Conservation (phyloP, 2,888 invertebrate genomes). For the Schrankia costaestrigalis region DNA sequence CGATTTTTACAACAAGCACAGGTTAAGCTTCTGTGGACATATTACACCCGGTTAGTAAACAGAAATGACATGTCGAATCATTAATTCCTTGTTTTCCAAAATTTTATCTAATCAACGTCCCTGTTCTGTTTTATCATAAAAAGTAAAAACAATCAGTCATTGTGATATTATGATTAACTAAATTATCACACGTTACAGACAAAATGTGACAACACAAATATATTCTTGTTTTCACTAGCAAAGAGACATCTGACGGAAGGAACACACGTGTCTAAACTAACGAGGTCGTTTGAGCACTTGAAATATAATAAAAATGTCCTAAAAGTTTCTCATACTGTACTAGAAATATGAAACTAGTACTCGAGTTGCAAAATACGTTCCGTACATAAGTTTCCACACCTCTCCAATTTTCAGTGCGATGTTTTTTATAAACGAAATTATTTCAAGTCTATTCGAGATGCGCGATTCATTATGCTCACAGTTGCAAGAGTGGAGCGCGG, state of each 20-base stretch:
- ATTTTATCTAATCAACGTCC: too few species aligned
- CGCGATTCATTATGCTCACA: slow-evolving; percentile 66
- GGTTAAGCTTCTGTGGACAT: too few species aligned
- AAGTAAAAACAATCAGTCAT: too few species aligned
- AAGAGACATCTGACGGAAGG: slow-evolving; percentile 23
- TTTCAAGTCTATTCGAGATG: slow-evolving; percentile 63
- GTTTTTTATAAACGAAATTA: slow-evolving; percentile 48
- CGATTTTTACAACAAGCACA: too few species aligned
- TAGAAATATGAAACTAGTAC: slow-evolving; percentile 29
- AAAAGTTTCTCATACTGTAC: slow-evolving; percentile 32
- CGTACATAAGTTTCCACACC: slow-evolving; percentile 32
- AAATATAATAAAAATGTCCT: slow-evolving; percentile 34
- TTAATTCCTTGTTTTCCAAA: too few species aligned
- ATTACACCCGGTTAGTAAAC: too few species aligned
- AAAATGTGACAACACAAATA: too few species aligned
- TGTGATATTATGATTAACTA: too few species aligned
- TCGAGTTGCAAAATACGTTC: slow-evolving; percentile 26
- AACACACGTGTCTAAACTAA: slow-evolving; percentile 33
- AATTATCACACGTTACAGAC: too few species aligned
- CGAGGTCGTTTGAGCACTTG: slow-evolving; percentile 35
- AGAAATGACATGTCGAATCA: too few species aligned
- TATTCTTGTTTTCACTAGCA: too few species aligned
- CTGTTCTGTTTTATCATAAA: too few species aligned
- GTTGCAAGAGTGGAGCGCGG: slow-evolving; percentile 58
- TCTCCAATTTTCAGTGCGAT: slow-evolving; percentile 28